A percentile compares a stretch with the other conserved stretches of the same genome.
Conservation (phyloP, 1,140 invertebrate species). For the Tribolium madens region DNA sequence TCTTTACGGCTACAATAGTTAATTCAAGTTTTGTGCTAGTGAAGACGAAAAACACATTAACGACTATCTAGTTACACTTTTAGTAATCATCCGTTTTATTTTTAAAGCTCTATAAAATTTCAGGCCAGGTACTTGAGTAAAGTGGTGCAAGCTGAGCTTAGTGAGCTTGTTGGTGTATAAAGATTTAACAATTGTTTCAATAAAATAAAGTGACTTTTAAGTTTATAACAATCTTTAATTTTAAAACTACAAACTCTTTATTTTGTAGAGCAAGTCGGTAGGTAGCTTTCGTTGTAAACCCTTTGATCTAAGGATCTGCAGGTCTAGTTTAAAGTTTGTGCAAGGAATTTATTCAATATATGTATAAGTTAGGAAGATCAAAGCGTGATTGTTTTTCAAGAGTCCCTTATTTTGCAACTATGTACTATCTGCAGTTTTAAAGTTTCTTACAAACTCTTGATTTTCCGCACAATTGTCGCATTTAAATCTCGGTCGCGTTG, state of each 20-base stretch:
- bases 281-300: not conserved
- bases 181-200: not conserved
- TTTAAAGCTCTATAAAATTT: conserved; percentile 3
- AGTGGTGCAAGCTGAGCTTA: not conserved
- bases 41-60: not conserved
- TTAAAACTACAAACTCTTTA: too few species aligned
- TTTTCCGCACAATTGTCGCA: not conserved
- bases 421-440: too few species aligned
- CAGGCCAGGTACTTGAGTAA: not conserved
- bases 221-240: not conserved
- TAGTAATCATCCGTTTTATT: not conserved
- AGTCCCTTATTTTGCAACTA: too few species aligned
- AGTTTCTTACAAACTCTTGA: not conserved
- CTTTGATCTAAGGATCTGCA: not conserved
- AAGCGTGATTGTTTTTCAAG: not conserved
- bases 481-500: conserved; percentile 6
- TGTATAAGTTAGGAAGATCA: not conserved
- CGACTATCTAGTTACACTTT: not conserved
- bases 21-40: not conserved
- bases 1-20: not conserved
- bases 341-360: not conserved
- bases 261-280: too few species aligned
- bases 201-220: not conserved
- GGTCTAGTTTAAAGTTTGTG: not conserved
- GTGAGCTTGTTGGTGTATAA: not conserved